A percentile compares a stretch with the other conserved stretches of the same genome.
Evolutionary conservation across 2,888 invertebrate genomes (phyloP).

Genomic region (Synergus gifuensis): DNA sequence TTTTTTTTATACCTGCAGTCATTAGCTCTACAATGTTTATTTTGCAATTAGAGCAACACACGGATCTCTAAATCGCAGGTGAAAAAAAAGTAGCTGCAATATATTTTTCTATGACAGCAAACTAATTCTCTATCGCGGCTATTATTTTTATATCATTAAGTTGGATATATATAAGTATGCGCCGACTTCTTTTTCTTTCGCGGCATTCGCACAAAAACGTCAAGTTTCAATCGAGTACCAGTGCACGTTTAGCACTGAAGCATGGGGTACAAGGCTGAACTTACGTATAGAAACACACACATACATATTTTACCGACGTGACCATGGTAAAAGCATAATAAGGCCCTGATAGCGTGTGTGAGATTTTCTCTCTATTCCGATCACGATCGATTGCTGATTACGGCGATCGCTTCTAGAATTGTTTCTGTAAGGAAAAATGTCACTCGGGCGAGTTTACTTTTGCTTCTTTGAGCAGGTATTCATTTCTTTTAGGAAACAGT

Average conservation of each 20-base stretch:
- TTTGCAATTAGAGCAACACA: background rate
- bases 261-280: background rate
- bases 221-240: conserved; percentile 7
- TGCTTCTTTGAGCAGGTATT: conserved; percentile 7
- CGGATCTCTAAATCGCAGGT: background rate
- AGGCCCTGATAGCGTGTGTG: conserved; percentile 12
- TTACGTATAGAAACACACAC: background rate
- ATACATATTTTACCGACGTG: background rate
- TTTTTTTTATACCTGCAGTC: background rate
- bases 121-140: background rate
- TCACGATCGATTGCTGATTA: conserved; percentile 15
- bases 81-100: background rate
- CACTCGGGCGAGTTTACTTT: background rate
- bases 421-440: conserved; percentile 5
- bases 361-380: conserved; percentile 14
- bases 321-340: conserved; percentile 6
- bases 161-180: background rate
- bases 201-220: background rate
- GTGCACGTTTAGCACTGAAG: background rate
- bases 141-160: background rate
- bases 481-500: conserved; percentile 17
- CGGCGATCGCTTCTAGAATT: conserved; percentile 8
- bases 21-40: background rate
- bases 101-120: background rate
- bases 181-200: background rate